These are phyloP conservation scores for Cacatua alba DNA, from an alignment of 2,113 vertebrate genomes.

Conservation along the genomic window DNA sequence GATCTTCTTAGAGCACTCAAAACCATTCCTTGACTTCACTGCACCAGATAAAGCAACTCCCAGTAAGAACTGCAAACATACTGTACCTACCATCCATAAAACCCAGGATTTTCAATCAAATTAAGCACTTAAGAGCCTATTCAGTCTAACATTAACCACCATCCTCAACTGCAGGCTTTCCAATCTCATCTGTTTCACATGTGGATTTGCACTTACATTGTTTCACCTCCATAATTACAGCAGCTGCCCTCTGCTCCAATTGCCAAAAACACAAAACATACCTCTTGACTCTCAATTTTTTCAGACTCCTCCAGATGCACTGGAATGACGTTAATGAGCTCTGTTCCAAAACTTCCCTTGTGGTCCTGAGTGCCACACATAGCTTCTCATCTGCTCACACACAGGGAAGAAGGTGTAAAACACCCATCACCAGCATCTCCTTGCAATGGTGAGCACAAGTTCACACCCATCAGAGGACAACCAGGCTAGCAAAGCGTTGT, in stretches of 20 bases:
- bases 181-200: neutral
- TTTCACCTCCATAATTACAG: neutral
- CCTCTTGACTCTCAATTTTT: neutral
- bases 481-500: neutral
- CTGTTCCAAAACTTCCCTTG: neutral
- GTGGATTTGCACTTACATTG: neutral
- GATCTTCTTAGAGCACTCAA: neutral
- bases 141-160: neutral
- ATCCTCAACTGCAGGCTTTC: neutral
- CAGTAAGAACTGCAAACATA: neutral
- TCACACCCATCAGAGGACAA: neutral
- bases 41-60: neutral
- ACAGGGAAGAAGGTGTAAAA: neutral
- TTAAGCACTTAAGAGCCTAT: neutral
- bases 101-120: neutral
- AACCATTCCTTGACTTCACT: neutral
- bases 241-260: neutral
- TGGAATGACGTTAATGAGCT: neutral
- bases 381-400: constrained; percentile 4
- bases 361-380: constrained; percentile 6
- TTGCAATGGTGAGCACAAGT: accelerated
- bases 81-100: neutral
- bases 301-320: neutral
- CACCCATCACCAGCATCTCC: neutral
- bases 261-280: neutral